A percentile compares a stretch with the other conserved stretches of the same genome.
These are phyloP conservation scores for Lycodopsis pacificus DNA, from an alignment of 2,797 vertebrate genomes.

Conservation along the genomic window DNA sequence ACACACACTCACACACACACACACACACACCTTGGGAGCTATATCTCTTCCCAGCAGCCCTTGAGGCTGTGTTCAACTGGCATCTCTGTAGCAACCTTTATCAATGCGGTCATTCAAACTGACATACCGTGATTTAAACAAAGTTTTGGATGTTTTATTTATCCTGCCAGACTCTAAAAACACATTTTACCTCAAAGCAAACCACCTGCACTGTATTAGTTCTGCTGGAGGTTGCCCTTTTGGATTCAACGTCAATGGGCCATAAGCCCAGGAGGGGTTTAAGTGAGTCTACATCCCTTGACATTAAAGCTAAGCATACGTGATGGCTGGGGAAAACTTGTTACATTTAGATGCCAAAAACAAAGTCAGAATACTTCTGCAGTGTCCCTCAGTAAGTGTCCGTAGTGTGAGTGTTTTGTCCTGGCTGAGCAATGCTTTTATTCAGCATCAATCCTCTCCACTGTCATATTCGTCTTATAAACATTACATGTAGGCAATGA, in stretches of 20 bases:
- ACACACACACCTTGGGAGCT: slow-evolving; percentile 25
- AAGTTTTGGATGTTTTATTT: slow-evolving; percentile 24
- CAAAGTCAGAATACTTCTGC: background rate
- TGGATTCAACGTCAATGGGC: background rate
- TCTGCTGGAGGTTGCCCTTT: background rate
- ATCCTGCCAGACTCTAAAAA: background rate
- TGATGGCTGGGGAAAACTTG: background rate
- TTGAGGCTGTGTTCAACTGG: slow-evolving; percentile 25
- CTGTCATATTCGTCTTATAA: background rate
- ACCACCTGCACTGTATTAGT: background rate
- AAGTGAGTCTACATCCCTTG: background rate
- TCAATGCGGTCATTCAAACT: slow-evolving; percentile 26
- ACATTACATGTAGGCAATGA: slow-evolving; percentile 4
- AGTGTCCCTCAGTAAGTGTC: background rate
- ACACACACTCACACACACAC: background rate
- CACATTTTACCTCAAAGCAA: slow-evolving; percentile 7
- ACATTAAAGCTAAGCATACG: background rate
- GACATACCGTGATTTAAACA: slow-evolving; percentile 32
- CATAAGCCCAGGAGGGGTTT: background rate
- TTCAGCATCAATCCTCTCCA: slow-evolving; percentile 18
- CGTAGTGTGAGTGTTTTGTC: slow-evolving; percentile 1
- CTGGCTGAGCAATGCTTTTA: slow-evolving; percentile 15
- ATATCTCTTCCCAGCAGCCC: slow-evolving; percentile 57
- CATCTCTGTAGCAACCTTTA: slow-evolving; percentile 35
- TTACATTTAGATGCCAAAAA: background rate